Base-by-base conservation (phyloP, 1,140 invertebrate species). In the Bombus polaris region DNA sequence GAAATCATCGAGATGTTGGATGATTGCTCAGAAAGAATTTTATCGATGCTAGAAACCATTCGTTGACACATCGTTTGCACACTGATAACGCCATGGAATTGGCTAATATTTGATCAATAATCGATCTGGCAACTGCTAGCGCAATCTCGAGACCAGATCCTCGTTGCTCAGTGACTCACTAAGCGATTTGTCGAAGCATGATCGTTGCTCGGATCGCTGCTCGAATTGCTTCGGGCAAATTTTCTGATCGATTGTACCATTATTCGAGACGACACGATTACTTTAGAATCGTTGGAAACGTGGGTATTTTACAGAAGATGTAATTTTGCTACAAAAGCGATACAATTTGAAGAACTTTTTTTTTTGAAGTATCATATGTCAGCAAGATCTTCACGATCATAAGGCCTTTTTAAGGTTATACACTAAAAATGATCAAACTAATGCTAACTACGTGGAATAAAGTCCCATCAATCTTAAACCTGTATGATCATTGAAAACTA, bases 81-180 rank as follows among this genome's bases (percentile, higher is more conserved):
- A 3, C 12, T 32, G 47, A 59, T 53, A 72, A 81, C 37, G 32
- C 37, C 70, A 10, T 5, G 47, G 68, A 25, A 44, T 81, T 73
- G n/a, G 35, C 68, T 32, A 72, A 81, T 81, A 81, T 81, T 81
- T 81, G n/a, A 62, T 35, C 13, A 37, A 59, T 57, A 57, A 73
- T 81, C 53, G 12, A 81, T 81, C 10, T 9, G 37, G 4, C 47
- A 72, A 35, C 5, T 70, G 66, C 39, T 53, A 53, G 13, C 35
- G 12, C 78, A 57, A 70, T 13, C 32, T 47, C 59, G 1, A 32
- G 10, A 35, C 0, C 18, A 47, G 44, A 71, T 80, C 44, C 57
- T 37, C 10, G 15, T 47, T 35, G 28, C n/a, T 62, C 59, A 32
- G 39, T 32, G 28, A 77, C 28, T 18, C 37, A 42, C 32, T 4